Evolutionary conservation across 2,113 vertebrate genomes (phyloP), one percentile per base, ranked within the genome.

Genomic region (Gobiocypris rarus): DNA sequence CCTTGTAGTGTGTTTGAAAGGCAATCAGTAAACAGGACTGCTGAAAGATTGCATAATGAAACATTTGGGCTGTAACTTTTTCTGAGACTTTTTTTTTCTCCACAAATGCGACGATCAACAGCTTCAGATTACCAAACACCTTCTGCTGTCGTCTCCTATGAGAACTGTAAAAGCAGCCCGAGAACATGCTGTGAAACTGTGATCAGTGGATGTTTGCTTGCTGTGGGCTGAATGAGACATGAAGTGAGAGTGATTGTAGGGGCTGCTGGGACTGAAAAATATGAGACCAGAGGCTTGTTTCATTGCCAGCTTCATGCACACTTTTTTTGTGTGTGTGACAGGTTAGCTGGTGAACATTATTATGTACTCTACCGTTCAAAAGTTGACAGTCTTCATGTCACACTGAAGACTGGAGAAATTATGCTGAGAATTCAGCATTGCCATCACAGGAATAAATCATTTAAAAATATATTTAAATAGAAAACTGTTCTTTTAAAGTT

Each of bases 111-210:
- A 34, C 59, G 0, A n/a, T 67, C 41, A 65, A 31, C 41, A 80
- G 43, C 77, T 80, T 80, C 17, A 45, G 24, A 50, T 67, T 80
- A 63, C 24, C 43, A 80, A 63, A 80, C 77, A 50, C 77, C 26
- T 80, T 80, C 78, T 80, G 78, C 43, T 80, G 59, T n/a, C 6
- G 1, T 67, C 78, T 79, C 76, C 58, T 41, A 48, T 5, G 38
- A 63, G 59, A 80, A 65, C 77, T 80, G 77, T 80, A 67, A 80
- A 80, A 28, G 11, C 78, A 31, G 24, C 34, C 1, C 9, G 77
- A 65, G 78, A 50, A 67, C 24, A 80, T 80, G 78, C 78, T 67
- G 43, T 80, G 59, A 50, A 84, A 84, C 28, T 38, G 43, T 50
- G 61, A 77, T 61, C 34, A 50, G 82, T 83, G 45, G 38, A 45